Evolutionary conservation across 2,113 vertebrate genomes (phyloP).

Genomic region (Speoplatyrhinus poulsoni): DNA sequence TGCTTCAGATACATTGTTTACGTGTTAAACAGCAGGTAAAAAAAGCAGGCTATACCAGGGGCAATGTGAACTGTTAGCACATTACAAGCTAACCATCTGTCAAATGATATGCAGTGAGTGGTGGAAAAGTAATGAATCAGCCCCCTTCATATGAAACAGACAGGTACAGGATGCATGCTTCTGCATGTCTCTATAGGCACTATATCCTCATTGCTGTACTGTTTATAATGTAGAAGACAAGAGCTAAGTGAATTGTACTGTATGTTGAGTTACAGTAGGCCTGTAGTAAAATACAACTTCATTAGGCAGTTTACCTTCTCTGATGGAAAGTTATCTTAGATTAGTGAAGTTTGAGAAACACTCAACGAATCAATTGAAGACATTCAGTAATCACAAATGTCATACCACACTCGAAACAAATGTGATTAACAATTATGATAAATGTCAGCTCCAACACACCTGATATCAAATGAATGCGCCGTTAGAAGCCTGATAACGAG

Average conservation of each 20-base stretch:
- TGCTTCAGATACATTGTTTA: constrained; percentile 14
- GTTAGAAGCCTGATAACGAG: too few relatives aligned
- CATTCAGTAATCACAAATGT: constrained; percentile 33
- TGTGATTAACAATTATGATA: constrained; percentile 23
- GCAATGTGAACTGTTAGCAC: constrained; percentile 32
- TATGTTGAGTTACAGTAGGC: background rate
- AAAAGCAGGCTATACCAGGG: constrained; percentile 52
- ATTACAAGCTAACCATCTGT: constrained; percentile 38
- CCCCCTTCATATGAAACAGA: background rate
- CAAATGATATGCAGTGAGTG: constrained; percentile 49
- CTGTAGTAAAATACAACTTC: background rate
- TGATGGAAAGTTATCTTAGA: background rate
- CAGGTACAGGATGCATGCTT: background rate
- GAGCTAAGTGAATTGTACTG: background rate
- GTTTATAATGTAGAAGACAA: background rate
- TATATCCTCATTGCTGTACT: background rate
- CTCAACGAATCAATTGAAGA: constrained; percentile 29
- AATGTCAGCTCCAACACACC: background rate
- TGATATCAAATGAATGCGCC: too few relatives aligned
- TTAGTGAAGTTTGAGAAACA: constrained; percentile 13
- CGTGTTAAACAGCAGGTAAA: constrained; percentile 54
- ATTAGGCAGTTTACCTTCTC: background rate
- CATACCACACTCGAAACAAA: constrained; percentile 25
- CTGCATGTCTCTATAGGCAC: background rate
- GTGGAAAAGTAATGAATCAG: constrained; percentile 42